Evolutionary conservation across 1,140 invertebrate species (phyloP), one percentile per base, ranked within the genome.

Genomic region (Kradibia gibbosae): DNA sequence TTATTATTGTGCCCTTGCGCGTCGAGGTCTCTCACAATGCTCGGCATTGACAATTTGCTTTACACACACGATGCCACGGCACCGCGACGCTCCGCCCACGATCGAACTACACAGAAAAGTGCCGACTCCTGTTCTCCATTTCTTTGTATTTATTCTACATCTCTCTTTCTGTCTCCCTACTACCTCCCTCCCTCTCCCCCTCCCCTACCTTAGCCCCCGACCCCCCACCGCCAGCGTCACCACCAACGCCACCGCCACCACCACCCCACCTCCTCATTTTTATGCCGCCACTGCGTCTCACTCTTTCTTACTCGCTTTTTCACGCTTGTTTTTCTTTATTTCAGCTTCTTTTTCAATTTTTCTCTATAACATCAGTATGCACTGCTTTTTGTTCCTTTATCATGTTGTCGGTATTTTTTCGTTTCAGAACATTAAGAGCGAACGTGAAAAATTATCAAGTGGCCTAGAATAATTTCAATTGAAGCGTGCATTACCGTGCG

Each of bases 41-140:
- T 82, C 36, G 84, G 84, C 89, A 90, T 90, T 90, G 89, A 90
- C 89, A 90, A 90, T 90, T 89, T 88, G 84, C 88, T 89, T 89
- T 84, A 91, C 71, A 70, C 78, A 90, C 88, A 89, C 89, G 87
- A 87, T 84, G 86, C 85, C 88, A 88, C 87, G 50, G 87, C 85
- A 86, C 87, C 86, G 83, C 88, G 87, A 90, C 85, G 88, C 89
- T 85, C 89, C 90, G 89, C 90, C 90, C 89, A 90, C 88, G 85
- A 89, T 88, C 86, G 75, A 84, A 89, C 88, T 88, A 91, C 88
- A 90, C 82, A 90, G 85, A 72, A 67, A 84, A 81, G 84, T 28
- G 85, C 89, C 89, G 85, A 80, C 76, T 50, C 39, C 72, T 39
- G n/a, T 70, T 70, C 60, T 74, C 50, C 17, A n/a, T 31, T 39